Evolutionary conservation across 2,113 vertebrate genomes (phyloP).

Genomic region (Bettongia penicillata): DNA sequence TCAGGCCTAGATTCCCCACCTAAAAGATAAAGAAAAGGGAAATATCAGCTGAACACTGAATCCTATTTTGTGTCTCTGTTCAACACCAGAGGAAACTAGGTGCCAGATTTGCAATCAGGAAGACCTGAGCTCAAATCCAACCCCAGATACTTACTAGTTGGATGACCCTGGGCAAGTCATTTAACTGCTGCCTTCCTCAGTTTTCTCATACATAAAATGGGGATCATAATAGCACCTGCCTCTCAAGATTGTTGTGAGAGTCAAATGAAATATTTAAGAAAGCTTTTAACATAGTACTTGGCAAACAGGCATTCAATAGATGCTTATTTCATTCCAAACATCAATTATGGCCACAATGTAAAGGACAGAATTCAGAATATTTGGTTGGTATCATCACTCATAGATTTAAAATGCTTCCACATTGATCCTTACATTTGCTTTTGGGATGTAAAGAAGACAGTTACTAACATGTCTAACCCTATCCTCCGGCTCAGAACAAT

Average conservation of each 20-base stretch:
- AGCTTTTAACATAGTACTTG: not conserved
- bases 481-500: not conserved
- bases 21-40: constrained; percentile 65
- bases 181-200: not conserved
- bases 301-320: not conserved
- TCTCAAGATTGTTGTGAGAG: not conserved
- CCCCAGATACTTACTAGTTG: not conserved
- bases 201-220: not conserved
- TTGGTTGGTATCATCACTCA: not conserved
- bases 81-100: not conserved
- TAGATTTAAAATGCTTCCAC: not conserved
- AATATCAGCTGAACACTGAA: constrained; percentile 24
- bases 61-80: not conserved
- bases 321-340: not conserved
- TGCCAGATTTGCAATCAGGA: not conserved
- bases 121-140: not conserved
- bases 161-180: not conserved
- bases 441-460: not conserved
- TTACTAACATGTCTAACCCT: not conserved
- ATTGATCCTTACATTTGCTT: not conserved
- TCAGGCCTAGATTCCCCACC: constrained; percentile 64
- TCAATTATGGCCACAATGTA: not conserved
- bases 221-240: not conserved
- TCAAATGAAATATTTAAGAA: not conserved
- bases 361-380: not conserved